Conservation (phyloP, 1,140 invertebrate species). For the Apis florea region DNA sequence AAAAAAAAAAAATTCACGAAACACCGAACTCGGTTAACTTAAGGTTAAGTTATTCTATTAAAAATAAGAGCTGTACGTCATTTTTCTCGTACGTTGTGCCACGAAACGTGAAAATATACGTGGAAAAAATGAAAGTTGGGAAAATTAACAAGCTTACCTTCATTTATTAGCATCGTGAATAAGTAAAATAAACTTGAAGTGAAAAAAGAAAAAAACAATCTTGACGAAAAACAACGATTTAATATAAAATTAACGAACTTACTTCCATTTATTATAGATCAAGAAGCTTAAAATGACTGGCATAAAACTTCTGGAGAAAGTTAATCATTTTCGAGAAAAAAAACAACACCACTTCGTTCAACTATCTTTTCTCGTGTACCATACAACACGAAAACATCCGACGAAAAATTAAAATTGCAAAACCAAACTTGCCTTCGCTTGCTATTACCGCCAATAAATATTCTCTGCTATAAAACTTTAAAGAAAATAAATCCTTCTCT, state of each 20-base stretch:
- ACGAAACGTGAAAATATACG: no score
- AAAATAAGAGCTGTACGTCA: no score
- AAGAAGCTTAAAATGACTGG: background rate
- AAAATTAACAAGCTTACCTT: no score
- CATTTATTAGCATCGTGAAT: no score
- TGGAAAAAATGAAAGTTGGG: no score
- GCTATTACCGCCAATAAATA: background rate
- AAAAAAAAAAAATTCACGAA: background rate
- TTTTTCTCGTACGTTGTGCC: no score
- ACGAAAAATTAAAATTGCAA: background rate
- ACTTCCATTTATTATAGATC: background rate
- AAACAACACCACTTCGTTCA: background rate
- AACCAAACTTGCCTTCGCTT: background rate
- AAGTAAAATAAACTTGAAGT: no score
- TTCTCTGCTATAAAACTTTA: background rate
- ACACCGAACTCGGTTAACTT: background rate
- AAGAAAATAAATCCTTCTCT: background rate
- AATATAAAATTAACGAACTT: background rate
- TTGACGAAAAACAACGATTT: no score
- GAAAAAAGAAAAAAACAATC: background rate
- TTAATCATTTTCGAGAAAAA: background rate
- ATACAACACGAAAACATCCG: background rate
- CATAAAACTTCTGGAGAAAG: background rate
- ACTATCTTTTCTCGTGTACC: background rate
- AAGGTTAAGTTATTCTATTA: background rate